Conservation (phyloP, 2,797 vertebrate genomes). For the Spea hammondii region DNA sequence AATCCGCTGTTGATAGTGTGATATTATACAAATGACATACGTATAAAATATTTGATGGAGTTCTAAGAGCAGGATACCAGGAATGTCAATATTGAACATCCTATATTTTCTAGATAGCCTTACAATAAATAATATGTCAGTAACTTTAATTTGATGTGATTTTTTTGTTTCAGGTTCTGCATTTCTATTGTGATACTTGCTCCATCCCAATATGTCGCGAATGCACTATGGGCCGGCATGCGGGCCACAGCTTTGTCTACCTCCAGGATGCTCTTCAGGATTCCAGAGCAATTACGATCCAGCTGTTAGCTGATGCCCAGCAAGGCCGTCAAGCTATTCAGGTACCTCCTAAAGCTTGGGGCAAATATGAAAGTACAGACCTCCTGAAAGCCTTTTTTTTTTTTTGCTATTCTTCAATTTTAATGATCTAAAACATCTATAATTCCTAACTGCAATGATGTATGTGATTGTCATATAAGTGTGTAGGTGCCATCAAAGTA, state of each 20-base stretch:
- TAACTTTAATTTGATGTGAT: neutral
- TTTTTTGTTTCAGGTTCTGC: constrained; percentile 77
- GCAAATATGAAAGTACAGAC: too few relatives aligned
- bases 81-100: neutral
- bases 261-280: constrained; percentile 96
- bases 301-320: constrained; percentile 92
- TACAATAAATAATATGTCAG: neutral
- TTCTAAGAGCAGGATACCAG: neutral
- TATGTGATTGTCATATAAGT: too few relatives aligned
- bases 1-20: too few relatives aligned
- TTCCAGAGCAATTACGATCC: constrained; percentile 90
- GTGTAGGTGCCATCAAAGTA: too few relatives aligned
- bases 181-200: constrained; percentile 96
- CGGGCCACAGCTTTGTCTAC: constrained; percentile 83
- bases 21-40: too few relatives aligned
- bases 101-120: neutral
- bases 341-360: constrained; percentile 63
- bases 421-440: too few relatives aligned
- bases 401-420: too few relatives aligned
- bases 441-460: too few relatives aligned
- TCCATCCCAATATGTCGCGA: constrained; percentile 95
- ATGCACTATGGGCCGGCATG: constrained; percentile 86
- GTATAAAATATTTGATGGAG: neutral
- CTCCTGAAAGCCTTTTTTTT: too few relatives aligned
- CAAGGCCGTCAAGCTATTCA: constrained; percentile 96